These are phyloP conservation scores for Urophycis tenuis DNA, from an alignment of 2,797 vertebrate genomes.

Conservation along the genomic window DNA sequence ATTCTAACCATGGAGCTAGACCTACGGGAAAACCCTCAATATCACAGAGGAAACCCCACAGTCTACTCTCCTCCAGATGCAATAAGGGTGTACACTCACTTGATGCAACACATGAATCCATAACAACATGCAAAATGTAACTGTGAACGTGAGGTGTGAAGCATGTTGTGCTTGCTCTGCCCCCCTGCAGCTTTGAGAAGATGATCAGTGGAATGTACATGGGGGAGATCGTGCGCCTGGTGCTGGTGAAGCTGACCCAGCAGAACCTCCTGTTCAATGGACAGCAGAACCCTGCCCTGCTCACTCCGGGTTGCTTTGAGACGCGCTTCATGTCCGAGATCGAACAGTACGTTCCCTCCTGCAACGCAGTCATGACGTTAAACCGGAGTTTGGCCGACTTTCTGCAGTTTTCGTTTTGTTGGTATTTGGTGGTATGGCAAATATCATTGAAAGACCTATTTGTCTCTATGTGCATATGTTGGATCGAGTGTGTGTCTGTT, in stretches of 20 bases:
- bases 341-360: slow-evolving; percentile 60
- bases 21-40: too few relatives aligned
- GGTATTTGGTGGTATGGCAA: too few relatives aligned
- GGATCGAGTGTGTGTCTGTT: too few relatives aligned
- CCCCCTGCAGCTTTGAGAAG: slow-evolving; percentile 78
- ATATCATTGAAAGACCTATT: too few relatives aligned
- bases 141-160: neutral
- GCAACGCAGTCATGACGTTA: neutral
- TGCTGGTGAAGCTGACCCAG: slow-evolving; percentile 61
- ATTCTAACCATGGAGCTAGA: too few relatives aligned
- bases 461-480: too few relatives aligned
- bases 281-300: slow-evolving; percentile 34
- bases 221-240: slow-evolving; percentile 72
- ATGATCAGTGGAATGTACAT: slow-evolving; percentile 80
- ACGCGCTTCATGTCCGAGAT: slow-evolving; percentile 70
- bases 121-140: neutral
- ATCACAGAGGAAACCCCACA: too few relatives aligned
- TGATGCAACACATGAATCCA: too few relatives aligned
- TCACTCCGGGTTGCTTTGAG: slow-evolving; percentile 36
- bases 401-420: too few relatives aligned
- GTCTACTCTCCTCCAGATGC: too few relatives aligned
- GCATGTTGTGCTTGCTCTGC: neutral
- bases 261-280: slow-evolving; percentile 67
- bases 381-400: too few relatives aligned
- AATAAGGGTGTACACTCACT: too few relatives aligned